Base-by-base conservation (phyloP, 2,113 vertebrate genomes). In the Calyptommatus sinebrachiatus region DNA sequence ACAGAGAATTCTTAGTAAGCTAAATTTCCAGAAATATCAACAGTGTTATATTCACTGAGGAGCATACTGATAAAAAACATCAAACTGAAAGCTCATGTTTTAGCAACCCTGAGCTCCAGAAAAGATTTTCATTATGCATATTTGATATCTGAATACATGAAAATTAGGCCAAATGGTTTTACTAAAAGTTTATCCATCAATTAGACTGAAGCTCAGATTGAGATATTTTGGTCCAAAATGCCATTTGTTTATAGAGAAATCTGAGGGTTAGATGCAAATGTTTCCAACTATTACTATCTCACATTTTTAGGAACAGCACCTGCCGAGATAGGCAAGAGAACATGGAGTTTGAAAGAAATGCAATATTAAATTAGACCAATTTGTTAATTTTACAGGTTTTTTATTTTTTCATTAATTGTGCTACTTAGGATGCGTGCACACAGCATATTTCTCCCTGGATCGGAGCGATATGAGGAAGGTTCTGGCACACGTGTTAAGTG, bases 121-220 rank as follows among this genome's bases (percentile, higher is more conserved):
- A 29, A 81, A 26, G n/a, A 35, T 1, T n/a, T 82, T 5, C 46
- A 24, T 81, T 8, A 35, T 21, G 50, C 29, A 41, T 18, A 69
- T 85, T 41, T 77, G 3, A 26, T 12, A 4, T 67, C 26, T 9
- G 29, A 16, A 3, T 72, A 50, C 45, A 20, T 50, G 26, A 67
- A 60, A 74, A 53, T 71, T 29, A 80, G 60, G 74, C 24, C 76
- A 71, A 57, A 57, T 45, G 48, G 45, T 48, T 16, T 82, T 4
- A 5, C 46, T 53, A 50, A 71, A 71, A 50, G 46, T 71, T 76
- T 82, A n/a, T 76, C 63, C 73, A 76, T 82, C 67, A 74, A 76
- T 71, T 82, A 35, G 73, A 67, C 60, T 71, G 68, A 35, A 31
- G 63, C 73, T 76, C 67, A 71, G 53, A 82, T 71, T 82, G 73